These are phyloP conservation scores for Leiothrix lutea DNA, from an alignment of 2,113 vertebrate species.

Conservation along the genomic window DNA sequence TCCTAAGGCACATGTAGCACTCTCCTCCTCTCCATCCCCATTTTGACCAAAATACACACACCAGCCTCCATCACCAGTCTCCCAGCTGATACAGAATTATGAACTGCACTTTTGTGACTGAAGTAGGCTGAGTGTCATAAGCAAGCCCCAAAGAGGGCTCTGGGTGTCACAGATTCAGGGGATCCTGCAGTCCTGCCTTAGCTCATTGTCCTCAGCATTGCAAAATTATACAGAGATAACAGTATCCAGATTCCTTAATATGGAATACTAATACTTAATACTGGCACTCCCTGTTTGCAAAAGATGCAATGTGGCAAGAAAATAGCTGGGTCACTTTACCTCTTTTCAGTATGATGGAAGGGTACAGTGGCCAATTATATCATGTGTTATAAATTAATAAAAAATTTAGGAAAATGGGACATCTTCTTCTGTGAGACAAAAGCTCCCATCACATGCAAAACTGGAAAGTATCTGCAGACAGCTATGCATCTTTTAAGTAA, in stretches of 20 bases:
- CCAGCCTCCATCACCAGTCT: background rate
- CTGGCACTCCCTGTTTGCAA: background rate
- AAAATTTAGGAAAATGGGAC: background rate
- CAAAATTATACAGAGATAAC: background rate
- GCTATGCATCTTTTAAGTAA: background rate
- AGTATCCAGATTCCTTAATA: background rate
- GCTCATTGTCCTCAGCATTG: fast-evolving
- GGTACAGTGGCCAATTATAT: background rate
- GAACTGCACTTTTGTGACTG: background rate
- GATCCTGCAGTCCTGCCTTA: background rate
- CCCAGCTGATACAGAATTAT: background rate
- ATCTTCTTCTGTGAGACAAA: background rate
- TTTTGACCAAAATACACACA: background rate
- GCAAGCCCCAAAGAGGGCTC: background rate
- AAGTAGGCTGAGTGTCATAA: background rate
- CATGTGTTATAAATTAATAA: background rate
- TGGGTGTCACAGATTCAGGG: background rate
- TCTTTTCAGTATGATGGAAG: background rate
- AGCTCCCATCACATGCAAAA: background rate
- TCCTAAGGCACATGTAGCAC: background rate
- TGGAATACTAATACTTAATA: background rate
- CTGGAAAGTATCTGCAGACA: background rate
- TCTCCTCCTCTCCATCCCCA: background rate
- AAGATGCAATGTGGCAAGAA: background rate
- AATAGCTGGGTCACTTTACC: background rate